Conservation (phyloP, 1,140 invertebrate genomes). For the Macrostomum lignano region DNA sequence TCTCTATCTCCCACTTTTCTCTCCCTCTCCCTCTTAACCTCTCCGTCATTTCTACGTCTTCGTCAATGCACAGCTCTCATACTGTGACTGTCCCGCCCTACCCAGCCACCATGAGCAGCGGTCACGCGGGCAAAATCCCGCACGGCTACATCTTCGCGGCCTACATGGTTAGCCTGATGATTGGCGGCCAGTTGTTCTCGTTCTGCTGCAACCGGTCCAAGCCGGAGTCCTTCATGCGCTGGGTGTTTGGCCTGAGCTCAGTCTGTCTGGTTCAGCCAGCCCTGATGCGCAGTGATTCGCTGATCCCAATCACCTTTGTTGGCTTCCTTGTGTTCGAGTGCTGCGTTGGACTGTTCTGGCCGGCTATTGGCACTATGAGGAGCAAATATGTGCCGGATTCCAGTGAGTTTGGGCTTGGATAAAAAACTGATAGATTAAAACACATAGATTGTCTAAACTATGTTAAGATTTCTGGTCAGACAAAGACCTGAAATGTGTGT, state of each 20-base stretch:
- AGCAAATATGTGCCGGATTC: conserved; percentile 38
- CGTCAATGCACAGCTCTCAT: too few species aligned
- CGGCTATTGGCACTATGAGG: conserved; percentile 34
- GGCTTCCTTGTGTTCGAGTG: conserved; percentile 38
- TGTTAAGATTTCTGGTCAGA: too few species aligned
- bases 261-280: conserved; percentile 17
- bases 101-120: conserved; percentile 11
- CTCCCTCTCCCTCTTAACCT: too few species aligned
- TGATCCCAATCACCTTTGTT: too few species aligned
- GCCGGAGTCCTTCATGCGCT: conserved; percentile 31
- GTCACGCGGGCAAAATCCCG: conserved; percentile 16
- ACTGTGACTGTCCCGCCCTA: too few species aligned
- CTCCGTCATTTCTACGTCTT: too few species aligned
- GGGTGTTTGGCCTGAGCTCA: conserved; percentile 16
- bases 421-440: too few species aligned
- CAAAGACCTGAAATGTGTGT: too few species aligned
- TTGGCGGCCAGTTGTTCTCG: conserved; percentile 37
- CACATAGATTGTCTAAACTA: too few species aligned
- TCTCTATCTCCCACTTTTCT: too few species aligned
- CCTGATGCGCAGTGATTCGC: conserved; percentile 15
- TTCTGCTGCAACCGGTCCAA: conserved; percentile 23
- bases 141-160: conserved; percentile 29
- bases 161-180: conserved; percentile 36
- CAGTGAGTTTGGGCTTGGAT: too few species aligned
- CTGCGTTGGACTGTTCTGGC: conserved; percentile 30